Evolutionary conservation across 2,113 vertebrate species (phyloP).

Genomic region (Tychaedon coryphoeus): DNA sequence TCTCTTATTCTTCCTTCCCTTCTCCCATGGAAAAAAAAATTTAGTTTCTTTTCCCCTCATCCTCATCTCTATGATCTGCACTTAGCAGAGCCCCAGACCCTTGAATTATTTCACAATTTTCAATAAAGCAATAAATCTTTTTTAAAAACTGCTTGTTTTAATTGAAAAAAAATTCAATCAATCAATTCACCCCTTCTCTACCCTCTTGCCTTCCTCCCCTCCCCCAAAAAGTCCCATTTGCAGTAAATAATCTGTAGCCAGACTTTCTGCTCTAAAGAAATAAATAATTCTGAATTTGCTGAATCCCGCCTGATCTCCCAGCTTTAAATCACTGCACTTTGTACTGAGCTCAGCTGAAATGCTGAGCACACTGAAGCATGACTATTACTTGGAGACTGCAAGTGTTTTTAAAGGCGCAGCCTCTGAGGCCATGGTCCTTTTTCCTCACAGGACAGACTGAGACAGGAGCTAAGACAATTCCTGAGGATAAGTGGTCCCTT

Average conservation of each 20-base stretch:
- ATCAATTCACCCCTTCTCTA: slow-evolving; percentile 35
- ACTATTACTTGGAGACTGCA: slow-evolving; percentile 63
- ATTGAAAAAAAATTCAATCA: slow-evolving; percentile 71
- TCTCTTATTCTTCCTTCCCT: neutral
- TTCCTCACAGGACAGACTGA: neutral
- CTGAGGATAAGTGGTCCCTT: neutral
- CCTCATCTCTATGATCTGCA: neutral
- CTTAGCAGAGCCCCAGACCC: slow-evolving; percentile 26
- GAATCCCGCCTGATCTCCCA: slow-evolving; percentile 62
- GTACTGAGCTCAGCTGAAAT: slow-evolving; percentile 68
- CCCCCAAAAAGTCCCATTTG: slow-evolving; percentile 50
- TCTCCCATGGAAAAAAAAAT: neutral
- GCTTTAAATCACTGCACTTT: slow-evolving; percentile 70
- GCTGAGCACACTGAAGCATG: slow-evolving; percentile 50
- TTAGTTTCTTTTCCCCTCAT: neutral
- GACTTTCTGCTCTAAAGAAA: slow-evolving; percentile 59
- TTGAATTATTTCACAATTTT: slow-evolving; percentile 55
- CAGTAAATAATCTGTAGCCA: slow-evolving; percentile 67
- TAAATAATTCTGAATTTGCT: slow-evolving; percentile 70
- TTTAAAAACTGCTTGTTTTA: slow-evolving; percentile 71
- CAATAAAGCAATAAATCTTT: slow-evolving; percentile 70
- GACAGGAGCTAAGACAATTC: neutral
- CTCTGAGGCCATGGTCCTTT: neutral
- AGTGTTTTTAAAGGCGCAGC: slow-evolving; percentile 51
- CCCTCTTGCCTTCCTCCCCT: neutral